These are phyloP conservation scores for Zosterops pallidus DNA, from an alignment of 2,113 vertebrate species.

Conservation along the genomic window DNA sequence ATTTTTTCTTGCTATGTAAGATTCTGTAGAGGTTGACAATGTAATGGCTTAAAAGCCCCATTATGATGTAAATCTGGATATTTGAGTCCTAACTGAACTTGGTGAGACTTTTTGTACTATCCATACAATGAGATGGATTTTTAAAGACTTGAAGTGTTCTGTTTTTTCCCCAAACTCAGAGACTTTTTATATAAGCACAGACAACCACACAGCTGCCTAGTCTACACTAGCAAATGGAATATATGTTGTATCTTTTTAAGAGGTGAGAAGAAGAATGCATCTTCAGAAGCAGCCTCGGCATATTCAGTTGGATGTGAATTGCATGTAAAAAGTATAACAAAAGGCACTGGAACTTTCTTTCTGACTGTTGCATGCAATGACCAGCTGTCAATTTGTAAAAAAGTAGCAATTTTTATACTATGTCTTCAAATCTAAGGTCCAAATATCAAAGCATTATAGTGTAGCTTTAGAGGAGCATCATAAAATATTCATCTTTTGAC, in stretches of 20 bases:
- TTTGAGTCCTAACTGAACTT: background rate
- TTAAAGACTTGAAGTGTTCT: background rate
- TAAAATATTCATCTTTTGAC: background rate
- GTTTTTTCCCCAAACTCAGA: background rate
- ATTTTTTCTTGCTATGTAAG: constrained; percentile 20
- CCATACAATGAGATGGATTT: background rate
- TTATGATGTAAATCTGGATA: constrained; percentile 59
- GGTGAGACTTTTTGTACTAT: background rate
- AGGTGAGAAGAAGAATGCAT: background rate
- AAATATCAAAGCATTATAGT: background rate
- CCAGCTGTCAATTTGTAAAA: background rate
- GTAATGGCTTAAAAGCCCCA: constrained; percentile 25
- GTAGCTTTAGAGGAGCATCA: background rate
- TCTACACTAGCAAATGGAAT: background rate
- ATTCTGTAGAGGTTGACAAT: background rate
- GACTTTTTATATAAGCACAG: background rate
- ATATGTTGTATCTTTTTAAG: background rate
- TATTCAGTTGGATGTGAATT: background rate
- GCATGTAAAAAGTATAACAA: background rate
- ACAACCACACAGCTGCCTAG: background rate
- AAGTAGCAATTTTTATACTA: background rate
- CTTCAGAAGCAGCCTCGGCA: background rate
- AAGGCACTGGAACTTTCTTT: background rate
- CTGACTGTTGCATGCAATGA: background rate
- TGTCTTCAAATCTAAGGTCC: background rate